phyloP scores from a whole-genome alignment of 2,888 invertebrate genomes.

The Eudasyphora cyanicolor region DNA sequence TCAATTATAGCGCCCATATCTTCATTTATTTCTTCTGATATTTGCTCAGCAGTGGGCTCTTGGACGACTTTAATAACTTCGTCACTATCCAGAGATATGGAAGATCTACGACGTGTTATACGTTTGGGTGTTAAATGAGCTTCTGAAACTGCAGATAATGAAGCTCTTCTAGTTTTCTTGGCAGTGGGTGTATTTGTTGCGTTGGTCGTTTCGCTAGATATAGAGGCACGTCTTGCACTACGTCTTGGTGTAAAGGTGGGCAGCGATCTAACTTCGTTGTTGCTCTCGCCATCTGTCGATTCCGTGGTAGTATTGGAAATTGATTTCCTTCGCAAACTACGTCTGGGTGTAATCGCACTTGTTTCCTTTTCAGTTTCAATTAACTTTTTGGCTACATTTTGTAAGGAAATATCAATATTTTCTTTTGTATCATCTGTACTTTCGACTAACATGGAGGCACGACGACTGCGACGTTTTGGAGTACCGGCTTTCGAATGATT shows the following conservation, averaged over 20 bases:
- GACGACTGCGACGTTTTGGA: not conserved
- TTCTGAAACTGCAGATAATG: slow-evolving; percentile 43
- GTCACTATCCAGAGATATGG: slow-evolving; percentile 61
- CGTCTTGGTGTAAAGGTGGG: slow-evolving; percentile 56
- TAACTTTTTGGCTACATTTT: not conserved
- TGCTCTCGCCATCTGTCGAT: not conserved
- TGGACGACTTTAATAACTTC: slow-evolving; percentile 27
- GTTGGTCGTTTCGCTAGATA: slow-evolving; percentile 50
- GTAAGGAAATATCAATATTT: not conserved
- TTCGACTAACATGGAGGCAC: not conserved
- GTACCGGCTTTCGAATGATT: not conserved
- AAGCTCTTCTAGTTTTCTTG: slow-evolving; percentile 44
- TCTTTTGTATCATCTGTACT: not conserved
- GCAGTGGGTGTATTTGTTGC: slow-evolving; percentile 33
- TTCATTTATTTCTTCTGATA: slow-evolving; percentile 57
- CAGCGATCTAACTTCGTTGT: slow-evolving; percentile 7
- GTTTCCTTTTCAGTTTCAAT: not conserved
- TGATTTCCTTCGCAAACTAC: slow-evolving; percentile 65
- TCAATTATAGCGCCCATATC: slow-evolving; percentile 57
- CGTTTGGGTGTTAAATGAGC: slow-evolving; percentile 63
- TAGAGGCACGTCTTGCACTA: slow-evolving; percentile 65
- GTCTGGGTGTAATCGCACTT: slow-evolving; percentile 57
- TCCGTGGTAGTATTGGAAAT: slow-evolving; percentile 33
- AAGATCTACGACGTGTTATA: slow-evolving; percentile 60
- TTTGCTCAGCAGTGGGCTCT: slow-evolving; percentile 27